Conservation (phyloP, 2,888 invertebrate genomes). For the Heliconius hortense region DNA sequence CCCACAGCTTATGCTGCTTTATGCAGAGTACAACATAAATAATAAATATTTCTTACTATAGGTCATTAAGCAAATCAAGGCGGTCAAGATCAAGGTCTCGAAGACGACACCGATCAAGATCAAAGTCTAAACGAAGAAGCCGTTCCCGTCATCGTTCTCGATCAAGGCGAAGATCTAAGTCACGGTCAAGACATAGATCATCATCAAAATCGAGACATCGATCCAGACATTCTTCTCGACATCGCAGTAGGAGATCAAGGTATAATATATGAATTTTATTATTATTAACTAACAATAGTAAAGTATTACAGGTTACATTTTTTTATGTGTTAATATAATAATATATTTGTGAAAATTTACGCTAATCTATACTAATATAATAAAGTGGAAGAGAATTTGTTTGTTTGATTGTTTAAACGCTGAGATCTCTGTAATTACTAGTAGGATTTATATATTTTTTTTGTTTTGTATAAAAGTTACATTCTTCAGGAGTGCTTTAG, state of each 20-base stretch:
- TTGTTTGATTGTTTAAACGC: too few relatives aligned
- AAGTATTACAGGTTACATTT: too few relatives aligned
- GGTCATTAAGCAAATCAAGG: conserved; percentile 61
- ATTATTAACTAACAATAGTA: neutral
- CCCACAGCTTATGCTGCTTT: neutral
- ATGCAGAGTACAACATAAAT: neutral
- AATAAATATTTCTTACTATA: conserved; percentile 38
- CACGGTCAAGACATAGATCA: conserved; percentile 49
- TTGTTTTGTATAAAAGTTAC: too few relatives aligned
- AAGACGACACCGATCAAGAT: conserved; percentile 56
- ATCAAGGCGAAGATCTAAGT: conserved; percentile 52
- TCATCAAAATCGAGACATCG: conserved; percentile 52
- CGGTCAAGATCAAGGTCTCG: conserved; percentile 58
- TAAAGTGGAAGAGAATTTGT: too few relatives aligned
- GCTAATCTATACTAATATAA: too few relatives aligned
- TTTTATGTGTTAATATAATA: too few relatives aligned
- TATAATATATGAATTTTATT: conserved; percentile 41
- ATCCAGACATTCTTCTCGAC: conserved; percentile 63
- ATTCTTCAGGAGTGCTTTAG: too few relatives aligned
- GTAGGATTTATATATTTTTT: too few relatives aligned
- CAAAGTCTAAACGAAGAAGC: conserved; percentile 55
- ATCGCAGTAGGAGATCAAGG: conserved; percentile 66
- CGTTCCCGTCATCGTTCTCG: conserved; percentile 57
- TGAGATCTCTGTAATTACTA: too few relatives aligned
- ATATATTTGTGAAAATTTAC: too few relatives aligned